Conservation (phyloP, 2,888 invertebrate genomes). For the Pogonocherus hispidulus region DNA sequence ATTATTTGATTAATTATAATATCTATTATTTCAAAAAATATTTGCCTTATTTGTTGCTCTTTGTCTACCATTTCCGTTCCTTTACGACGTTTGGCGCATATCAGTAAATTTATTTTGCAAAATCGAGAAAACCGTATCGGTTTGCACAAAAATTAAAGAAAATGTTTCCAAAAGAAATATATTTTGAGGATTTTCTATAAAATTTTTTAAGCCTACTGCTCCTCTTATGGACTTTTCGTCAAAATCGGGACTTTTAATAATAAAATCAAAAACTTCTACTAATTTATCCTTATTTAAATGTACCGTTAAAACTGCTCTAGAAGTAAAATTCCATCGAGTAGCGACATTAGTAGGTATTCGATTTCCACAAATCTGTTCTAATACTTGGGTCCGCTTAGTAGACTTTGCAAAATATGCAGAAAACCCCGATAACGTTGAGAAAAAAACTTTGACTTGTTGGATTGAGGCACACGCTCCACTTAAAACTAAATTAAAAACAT, state of each 20-base stretch:
- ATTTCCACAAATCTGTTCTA: slow-evolving; percentile 27
- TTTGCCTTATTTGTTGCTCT: neutral
- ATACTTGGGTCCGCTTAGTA: slow-evolving; percentile 41
- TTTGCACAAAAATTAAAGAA: slow-evolving; percentile 6
- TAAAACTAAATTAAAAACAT: slow-evolving; percentile 49
- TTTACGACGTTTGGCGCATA: neutral
- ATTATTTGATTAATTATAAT: no score
- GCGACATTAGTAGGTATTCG: slow-evolving; percentile 30
- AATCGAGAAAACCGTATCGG: neutral
- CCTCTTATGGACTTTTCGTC: neutral
- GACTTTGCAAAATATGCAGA: slow-evolving; percentile 46
- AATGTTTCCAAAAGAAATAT: slow-evolving; percentile 6
- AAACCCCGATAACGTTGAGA: slow-evolving; percentile 39
- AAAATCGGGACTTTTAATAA: neutral
- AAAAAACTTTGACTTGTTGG: slow-evolving; percentile 39
- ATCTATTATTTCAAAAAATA: no score
- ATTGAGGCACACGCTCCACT: slow-evolving; percentile 34
- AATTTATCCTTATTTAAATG: slow-evolving; percentile 32
- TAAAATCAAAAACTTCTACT: slow-evolving; percentile 35
- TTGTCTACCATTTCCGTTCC: neutral
- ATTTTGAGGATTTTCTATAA: neutral
- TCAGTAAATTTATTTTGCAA: neutral
- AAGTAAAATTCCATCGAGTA: neutral
- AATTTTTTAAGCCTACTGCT: slow-evolving; percentile 1
- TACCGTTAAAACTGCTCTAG: slow-evolving; percentile 18